Evolutionary conservation across 2,113 vertebrate species (phyloP), one percentile per base, ranked within the genome.

Genomic region (Cochlearius cochlearius): DNA sequence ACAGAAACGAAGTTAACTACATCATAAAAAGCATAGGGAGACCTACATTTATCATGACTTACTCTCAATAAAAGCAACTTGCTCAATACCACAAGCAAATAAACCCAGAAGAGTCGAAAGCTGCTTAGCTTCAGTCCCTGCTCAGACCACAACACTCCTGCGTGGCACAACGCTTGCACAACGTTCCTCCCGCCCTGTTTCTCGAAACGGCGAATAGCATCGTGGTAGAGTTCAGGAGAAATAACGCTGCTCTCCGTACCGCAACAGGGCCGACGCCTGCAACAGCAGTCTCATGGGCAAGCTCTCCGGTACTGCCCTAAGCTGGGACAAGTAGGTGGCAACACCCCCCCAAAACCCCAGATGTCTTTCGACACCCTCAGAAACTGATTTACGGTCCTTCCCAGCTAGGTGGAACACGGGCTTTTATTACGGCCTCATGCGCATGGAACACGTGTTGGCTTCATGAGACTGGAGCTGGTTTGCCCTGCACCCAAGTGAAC

Each of bases 101-200:
- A 81, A 94, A 89, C 34, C 41, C 32, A 69, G 16, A 73, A 74
- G 27, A 58, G 52, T n/a, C 0, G 0, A 71, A 69, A 77, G 41
- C 69, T 50, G 80, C 83, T 81, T 45, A 52, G 66, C 56, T 47
- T 67, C 26, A 25, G 12, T 18, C 78, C 63, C 68, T 81, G 38
- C 45, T 85, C 8, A 36, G 52, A 47, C 43, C 47, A 34, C 19
- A 39, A 12, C 12, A 10, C 32, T 49, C 43, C 32, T 22, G 38
- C 12, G 1, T 3, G 39, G 62, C 47, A 63, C 27, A 72, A 49
- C 0, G 41, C 78, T 14, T 14, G 59, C 62, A 52, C 38, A 47
- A 1, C 0, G 1, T n/a, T 27, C 72, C 15, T 43, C 15, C 4
- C 45, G n/a, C 23, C 10, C 7, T 0, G 9, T 11, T 75, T 27